Evolutionary conservation across 2,888 invertebrate species (phyloP), one percentile per base, ranked within the genome.

Genomic region (Baccha elongata): DNA sequence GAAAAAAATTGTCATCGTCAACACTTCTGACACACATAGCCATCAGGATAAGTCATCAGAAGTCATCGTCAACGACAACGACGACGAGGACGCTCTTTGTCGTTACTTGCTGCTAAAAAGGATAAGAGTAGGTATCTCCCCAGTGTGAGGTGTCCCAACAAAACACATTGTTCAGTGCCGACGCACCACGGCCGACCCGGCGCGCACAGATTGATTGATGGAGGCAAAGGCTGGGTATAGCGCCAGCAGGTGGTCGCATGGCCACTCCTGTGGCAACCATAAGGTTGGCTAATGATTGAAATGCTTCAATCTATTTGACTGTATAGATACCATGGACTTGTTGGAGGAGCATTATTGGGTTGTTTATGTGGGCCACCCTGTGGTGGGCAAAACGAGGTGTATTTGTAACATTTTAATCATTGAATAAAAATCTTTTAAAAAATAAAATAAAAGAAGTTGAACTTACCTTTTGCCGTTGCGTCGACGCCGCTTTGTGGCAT

Each of bases 381-480:
- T 48, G 32, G 80, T 60, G 84, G 48, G 35, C 19, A 40, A 69
- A 84, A 72, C 48, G 50, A 79, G 58, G 21, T 58, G 37, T 55
- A 79, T 72, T 72, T 73, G 69, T 65, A 71, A 50, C 48, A 55
- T 72, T 73, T 50, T 29, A 76, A 78, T 84, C 67, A 65, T 37
- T 40, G n/a, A 52, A 73, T 13, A 19, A 32, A 32, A 32, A 32
- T 32, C 7, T 2, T 1, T 32, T 4, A 5, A 32, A 32, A 8
- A 32, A 32, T 7, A 32, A 32, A 8, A 32, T 8, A 7, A 7
- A 7, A 7, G n/a, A 26, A 60, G 62, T 13, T 17, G 46, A 21
- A 88, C 94, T 92, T 91, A 98, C 98, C 98, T 98, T 93, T 98
- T 98, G 86, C 98, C 98, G 92, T 98, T 98, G 90, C 98, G 93